Base-by-base conservation (phyloP, 2,888 invertebrate species). In the Orgyia antiqua region DNA sequence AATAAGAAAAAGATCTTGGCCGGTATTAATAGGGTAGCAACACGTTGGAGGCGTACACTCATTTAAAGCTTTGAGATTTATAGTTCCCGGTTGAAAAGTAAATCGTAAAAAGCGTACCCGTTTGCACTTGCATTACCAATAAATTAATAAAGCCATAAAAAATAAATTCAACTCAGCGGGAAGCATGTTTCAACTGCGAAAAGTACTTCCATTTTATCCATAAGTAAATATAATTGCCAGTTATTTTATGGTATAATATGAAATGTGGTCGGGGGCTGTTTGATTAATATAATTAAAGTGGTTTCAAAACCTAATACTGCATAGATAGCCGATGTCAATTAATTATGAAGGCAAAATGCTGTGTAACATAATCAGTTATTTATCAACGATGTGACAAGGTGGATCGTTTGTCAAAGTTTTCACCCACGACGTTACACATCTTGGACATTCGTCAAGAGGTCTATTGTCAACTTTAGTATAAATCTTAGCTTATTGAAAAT, bases 281-380 rank as follows among this genome's bases (percentile, higher is more conserved):
- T 43, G 58, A 15, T 15, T 47, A 59, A 51, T 50, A 53, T 58
- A 62, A 64, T 70, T 61, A 65, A 65, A 68, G 55, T 8, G 6
- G 51, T 53, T 60, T 54, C 43, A 53, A 47, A 48, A 47, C 47
- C 58, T 69, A 66, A 66, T 60, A 55, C 59, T 62, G 59, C 65
- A 62, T 58, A 70, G 74, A 77, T 80, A 78, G 64, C 68, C 60
- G 62, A 61, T 71, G 72, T 75, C 75, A 74, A 79, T 82, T 84
- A 84, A 82, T 83, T 77, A 79, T 78, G 64, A 75, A 70, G 52
- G 74, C 74, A 72, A 82, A 82, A 80, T 74, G 71, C 68, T 72
- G 69, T 74, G 82, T 78, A 83, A 80, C 74, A 77, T 72, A 80
- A 83, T 84, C 82, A 82, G 84, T 79, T 82, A 84, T 84, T 84